Evolutionary conservation across 2,797 vertebrate species (phyloP).

Genomic region (Myripristis murdjan): DNA sequence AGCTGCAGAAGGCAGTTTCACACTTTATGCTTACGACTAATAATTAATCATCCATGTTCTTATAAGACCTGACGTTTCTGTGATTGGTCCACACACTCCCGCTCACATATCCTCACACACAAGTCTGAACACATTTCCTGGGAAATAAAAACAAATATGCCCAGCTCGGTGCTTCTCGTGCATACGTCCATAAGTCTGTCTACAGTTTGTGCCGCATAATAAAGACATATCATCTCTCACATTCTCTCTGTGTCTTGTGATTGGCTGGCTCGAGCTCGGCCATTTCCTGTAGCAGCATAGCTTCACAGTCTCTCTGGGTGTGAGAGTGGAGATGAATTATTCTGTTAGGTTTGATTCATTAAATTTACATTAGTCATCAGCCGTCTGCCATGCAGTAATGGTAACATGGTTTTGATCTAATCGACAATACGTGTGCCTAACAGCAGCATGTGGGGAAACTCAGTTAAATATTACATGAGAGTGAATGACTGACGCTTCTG

Average conservation of each 20-base stretch:
- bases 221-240: constrained; percentile 3
- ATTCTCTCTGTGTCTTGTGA: constrained; percentile 4
- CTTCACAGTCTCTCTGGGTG: constrained; percentile 10
- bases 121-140: constrained; percentile 23
- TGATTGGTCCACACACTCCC: constrained; percentile 42
- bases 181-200: background rate
- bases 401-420: constrained; percentile 53
- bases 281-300: constrained; percentile 24
- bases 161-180: constrained; percentile 13
- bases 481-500: constrained; percentile 32
- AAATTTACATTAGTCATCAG: constrained; percentile 66
- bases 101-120: background rate
- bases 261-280: constrained; percentile 15
- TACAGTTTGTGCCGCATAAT: constrained; percentile 1
- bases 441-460: constrained; percentile 38
- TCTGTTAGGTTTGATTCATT: constrained; percentile 53
- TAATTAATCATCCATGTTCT: constrained; percentile 55
- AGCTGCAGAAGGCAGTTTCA: constrained; percentile 59
- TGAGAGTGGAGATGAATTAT: constrained; percentile 49
- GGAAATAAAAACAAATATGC: constrained; percentile 26
- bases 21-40: constrained; percentile 41
- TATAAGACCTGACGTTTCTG: constrained; percentile 53
- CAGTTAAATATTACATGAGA: constrained; percentile 26
- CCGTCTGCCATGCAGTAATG: constrained; percentile 47
- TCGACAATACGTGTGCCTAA: constrained; percentile 30